phyloP scores from a whole-genome alignment of 1,140 invertebrate genomes.

The Philopotamus ludificatus region DNA sequence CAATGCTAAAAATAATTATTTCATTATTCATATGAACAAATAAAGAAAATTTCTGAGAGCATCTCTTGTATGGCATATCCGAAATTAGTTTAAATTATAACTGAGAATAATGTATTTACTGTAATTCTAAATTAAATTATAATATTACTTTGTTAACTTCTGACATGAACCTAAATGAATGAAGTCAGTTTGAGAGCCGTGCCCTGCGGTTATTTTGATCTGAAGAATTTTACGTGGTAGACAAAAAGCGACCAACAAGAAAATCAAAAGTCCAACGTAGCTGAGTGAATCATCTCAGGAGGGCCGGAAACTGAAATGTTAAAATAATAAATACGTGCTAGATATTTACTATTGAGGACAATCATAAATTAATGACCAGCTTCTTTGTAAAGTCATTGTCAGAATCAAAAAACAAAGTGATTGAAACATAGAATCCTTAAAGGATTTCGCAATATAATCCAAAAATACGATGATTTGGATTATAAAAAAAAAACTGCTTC shows the following conservation, averaged over 20 bases:
- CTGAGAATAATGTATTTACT: not conserved
- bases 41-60: not conserved
- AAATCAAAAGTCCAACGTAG: slow-evolving; percentile 24
- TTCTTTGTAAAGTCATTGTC: no score
- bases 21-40: not conserved
- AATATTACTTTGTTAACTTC: not conserved
- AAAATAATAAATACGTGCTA: not conserved
- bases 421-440: no score
- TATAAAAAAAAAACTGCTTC: no score
- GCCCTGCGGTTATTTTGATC: slow-evolving; percentile 31
- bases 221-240: slow-evolving; percentile 32
- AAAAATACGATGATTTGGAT: no score
- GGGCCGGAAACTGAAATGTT: slow-evolving; percentile 27
- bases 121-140: not conserved
- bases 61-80: slow-evolving; percentile 1
- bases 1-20: not conserved
- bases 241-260: slow-evolving; percentile 36
- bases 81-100: slow-evolving; percentile 12
- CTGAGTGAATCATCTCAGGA: slow-evolving; percentile 6
- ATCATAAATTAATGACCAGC: no score
- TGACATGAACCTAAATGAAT: not conserved
- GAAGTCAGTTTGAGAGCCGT: not conserved
- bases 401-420: no score
- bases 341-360: no score
- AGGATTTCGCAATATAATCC: no score